Base-by-base conservation (phyloP, 1,140 invertebrate species). In the Leptinotarsa undecemlineata region DNA sequence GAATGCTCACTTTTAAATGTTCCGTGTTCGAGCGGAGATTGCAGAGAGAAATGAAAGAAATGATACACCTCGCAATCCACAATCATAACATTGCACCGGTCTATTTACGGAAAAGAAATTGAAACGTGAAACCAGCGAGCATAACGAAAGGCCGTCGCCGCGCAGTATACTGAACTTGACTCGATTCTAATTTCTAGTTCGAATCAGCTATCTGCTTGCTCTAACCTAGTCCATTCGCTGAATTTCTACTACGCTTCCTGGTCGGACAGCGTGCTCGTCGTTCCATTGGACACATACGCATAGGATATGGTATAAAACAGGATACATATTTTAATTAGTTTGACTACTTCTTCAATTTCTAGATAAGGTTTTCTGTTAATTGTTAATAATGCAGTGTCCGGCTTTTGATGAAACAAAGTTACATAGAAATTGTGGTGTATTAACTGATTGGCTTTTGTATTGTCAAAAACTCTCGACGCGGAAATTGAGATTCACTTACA, bases 41-140 rank as follows among this genome's bases (percentile, higher is more conserved):
- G 51, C 51, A 57, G 15, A 15, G 51, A 57, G 51, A 57, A 57
- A 57, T 57, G 51, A 57, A 57, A 57, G 51, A 57, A 57, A 57
- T 57, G 51, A 57, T 57, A 57, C 17, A 57, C 51, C 51, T 57
- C 51, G 51, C 51, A 57, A 57, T 57, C 51, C 15, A 57, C 51
- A 57, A 57, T 57, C 51, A 57, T 57, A 57, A 57, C 51, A 57
- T 57, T 57, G 51, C 51, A 57, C 51, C 51, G 51, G 51, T 57
- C 51, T 57, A 57, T 57, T 57, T 57, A 57, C 51, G 51, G 51
- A 57, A 57, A 57, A 57, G 51, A 57, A 57, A 57, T 57, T 57
- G 51, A 57, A 57, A 57, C 51, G 51, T 57, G 51, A 57, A 57
- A 57, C 51, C 51, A 57, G n/a, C 51, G 51, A 57, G 51, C 51